Evolutionary conservation across 2,113 vertebrate species (phyloP), one percentile per base, ranked within the genome.

Genomic region (Oryzias woworae): DNA sequence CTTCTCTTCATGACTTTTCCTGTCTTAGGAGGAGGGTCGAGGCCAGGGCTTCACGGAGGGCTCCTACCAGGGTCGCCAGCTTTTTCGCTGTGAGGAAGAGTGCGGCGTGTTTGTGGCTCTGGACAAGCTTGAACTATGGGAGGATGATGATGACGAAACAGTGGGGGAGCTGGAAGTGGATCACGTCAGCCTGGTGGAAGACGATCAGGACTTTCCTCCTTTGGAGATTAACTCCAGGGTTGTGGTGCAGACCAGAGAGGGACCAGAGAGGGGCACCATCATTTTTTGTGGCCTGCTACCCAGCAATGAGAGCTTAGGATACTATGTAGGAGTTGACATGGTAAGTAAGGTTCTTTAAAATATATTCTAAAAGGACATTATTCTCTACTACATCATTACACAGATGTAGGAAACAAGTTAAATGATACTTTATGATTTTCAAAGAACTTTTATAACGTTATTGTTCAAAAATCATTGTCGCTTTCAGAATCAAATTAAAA

Each of bases 261-360:
- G 94, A 58, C 90, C 94, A 16, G 95, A 98, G 87, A 94, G 93
- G 73, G 97, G 97, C 79, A 98, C 96, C 58, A 95, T 98, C 65
- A 98, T 99, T 87, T 99, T 97, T 91, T 98, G 95, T 90, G 96
- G 95, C 88, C 91, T 97, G 85, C 89, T 99, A 83, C 96, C 96
- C 46, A 95, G 95, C 77, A 98, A 97, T 79, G 96, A 98, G 84
- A 96, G 91, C 85, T 92, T 96, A 84, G 97, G 96, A 59, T 98
- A 94, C 90, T 98, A 98, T 87, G 95, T 99, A 71, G 97, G 97
- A 69, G 96, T 98, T 78, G 96, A 98, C 90, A 99, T 99, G 97
- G 97, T 99, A 92, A 95, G 94, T 68, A 65, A 53, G 14, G 14
- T 49, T 66, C 7, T 24, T 5, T 46, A 18, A 50, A 20, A 56